phyloP scores from a whole-genome alignment of 2,888 invertebrate species.

The Nebria brevicollis region DNA sequence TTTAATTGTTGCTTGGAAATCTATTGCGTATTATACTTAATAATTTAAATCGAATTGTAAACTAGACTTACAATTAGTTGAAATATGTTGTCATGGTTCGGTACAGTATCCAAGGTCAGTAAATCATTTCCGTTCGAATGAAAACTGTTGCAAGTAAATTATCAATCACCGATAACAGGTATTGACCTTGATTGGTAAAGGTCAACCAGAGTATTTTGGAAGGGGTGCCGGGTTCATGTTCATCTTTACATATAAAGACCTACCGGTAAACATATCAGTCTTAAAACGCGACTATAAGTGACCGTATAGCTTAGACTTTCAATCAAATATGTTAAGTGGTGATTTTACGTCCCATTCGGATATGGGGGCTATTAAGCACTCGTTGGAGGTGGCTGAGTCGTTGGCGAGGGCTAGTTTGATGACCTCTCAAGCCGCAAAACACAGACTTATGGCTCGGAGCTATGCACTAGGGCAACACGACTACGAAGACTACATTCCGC shows the following conservation, averaged over 20 bases:
- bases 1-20: too few species aligned
- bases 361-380: constrained; percentile 59
- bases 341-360: background rate
- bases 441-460: constrained; percentile 67
- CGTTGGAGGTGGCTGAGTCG: constrained; percentile 68
- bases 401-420: constrained; percentile 68
- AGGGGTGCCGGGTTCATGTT: constrained; percentile 15
- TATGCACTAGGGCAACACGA: constrained; percentile 64
- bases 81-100: background rate
- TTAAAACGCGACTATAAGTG: background rate
- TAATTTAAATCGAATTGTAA: background rate
- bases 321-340: constrained; percentile 2
- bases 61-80: background rate
- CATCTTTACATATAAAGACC: constrained; percentile 24
- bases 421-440: constrained; percentile 68
- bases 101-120: background rate
- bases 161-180: constrained; percentile 43
- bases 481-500: constrained; percentile 67
- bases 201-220: constrained; percentile 19
- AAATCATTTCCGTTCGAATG: constrained; percentile 7
- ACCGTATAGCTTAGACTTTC: background rate
- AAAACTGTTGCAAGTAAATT: constrained; percentile 6
- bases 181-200: constrained; percentile 39
- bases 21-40: background rate
- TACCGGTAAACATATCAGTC: constrained; percentile 11